Conservation (phyloP, 2,888 invertebrate species). For the Mayetiola destructor region DNA sequence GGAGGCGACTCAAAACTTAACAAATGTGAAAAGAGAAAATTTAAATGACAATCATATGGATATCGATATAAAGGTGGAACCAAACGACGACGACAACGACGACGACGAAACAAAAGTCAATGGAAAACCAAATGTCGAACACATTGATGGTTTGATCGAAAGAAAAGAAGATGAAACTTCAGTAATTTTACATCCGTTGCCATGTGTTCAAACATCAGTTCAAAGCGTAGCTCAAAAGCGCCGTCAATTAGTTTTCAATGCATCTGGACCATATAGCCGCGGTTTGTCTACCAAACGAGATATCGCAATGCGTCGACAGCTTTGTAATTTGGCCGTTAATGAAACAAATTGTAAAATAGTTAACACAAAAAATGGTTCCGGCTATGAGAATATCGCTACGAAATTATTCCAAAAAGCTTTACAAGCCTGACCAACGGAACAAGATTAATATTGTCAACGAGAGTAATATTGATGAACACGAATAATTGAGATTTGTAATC, state of each 20-base stretch:
- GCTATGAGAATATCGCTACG: slow-evolving; percentile 23
- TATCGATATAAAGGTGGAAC: slow-evolving; percentile 27
- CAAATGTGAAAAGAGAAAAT: not conserved
- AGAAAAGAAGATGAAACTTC: slow-evolving; percentile 15
- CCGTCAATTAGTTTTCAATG: slow-evolving; percentile 48
- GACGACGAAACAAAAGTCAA: not conserved
- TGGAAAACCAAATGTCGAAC: slow-evolving; percentile 21
- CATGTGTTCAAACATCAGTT: slow-evolving; percentile 44
- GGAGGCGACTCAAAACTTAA: too few relatives aligned
- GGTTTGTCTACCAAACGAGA: slow-evolving; percentile 70
- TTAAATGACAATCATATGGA: not conserved
- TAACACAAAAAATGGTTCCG: not conserved
- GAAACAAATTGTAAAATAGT: not conserved
- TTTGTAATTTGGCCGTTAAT: slow-evolving; percentile 50
- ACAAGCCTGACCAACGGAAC: not conserved
- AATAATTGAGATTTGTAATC: too few relatives aligned
- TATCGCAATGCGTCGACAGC: slow-evolving; percentile 52
- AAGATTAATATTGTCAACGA: too few relatives aligned
- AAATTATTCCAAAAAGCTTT: slow-evolving; percentile 28
- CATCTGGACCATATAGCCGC: slow-evolving; percentile 60
- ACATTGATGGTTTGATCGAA: too few relatives aligned
- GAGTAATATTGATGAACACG: too few relatives aligned
- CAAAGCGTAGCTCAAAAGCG: slow-evolving; percentile 45
- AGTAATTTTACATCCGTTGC: slow-evolving; percentile 27
- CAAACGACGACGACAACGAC: slow-evolving; percentile 26